Base-by-base conservation (phyloP, 1,140 invertebrate species). In the Drosophila ercepeae region DNA sequence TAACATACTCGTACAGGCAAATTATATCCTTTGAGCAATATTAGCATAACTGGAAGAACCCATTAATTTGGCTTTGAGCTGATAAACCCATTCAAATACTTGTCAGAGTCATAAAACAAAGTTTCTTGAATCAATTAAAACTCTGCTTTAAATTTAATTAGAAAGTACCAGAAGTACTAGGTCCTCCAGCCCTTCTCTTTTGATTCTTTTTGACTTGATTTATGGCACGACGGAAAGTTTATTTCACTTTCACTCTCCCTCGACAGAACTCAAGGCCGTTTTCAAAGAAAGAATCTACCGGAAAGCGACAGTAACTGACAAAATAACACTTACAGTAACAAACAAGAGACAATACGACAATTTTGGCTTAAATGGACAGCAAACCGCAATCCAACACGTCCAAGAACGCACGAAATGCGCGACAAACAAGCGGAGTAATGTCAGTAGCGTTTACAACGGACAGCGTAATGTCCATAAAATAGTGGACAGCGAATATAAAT, bases 181-280 rank as follows among this genome's bases (percentile, higher is more conserved):
- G n/a, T n/a, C n/a, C 29, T 21, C 21, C 29, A 9, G 13, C 23
- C 23, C 19, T 48, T 48, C 3, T 9, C 45, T 39, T 39, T 16
- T 13, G 13, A 16, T 8, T 4, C 39, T 42, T 9, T 42, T 7
- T 19, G 8, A 19, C 16, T 42, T 42, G 16, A 42, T 42, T 42
- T 42, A 42, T 18, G 39, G 4, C 16, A 23, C 23, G 21, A 29
- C 9, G 6, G 23, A 29, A 34, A 72, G 19, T 48, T 14, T 8
- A 59, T 45, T 55, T 64, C 1, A 79, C 79, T 86, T 79, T 86
- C 77, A 41, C 76, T 77, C 51, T 52, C 46, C 16, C 60, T 50
- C 27, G 36, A 53, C 46, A 13, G 6, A 9, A 52, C 65, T 88
- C 77, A 86, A 88, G 82, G 81, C 57, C 82, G 46, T 1, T 21